Evolutionary conservation across 2,888 invertebrate genomes (phyloP).

Genomic region (Luperina testacea): DNA sequence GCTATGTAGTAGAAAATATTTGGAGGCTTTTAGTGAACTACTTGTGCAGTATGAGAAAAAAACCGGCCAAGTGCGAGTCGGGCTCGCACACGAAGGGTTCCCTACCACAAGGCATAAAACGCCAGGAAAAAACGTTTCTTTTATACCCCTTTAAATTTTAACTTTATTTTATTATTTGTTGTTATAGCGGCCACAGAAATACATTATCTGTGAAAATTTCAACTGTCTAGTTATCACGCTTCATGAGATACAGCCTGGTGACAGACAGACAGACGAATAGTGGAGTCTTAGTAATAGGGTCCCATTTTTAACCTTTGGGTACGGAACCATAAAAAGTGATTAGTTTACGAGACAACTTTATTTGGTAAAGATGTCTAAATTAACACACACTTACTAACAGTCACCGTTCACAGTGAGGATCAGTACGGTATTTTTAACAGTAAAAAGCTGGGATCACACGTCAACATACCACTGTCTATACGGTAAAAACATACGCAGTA

Average conservation of each 20-base stretch:
- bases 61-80: neutral
- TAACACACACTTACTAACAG: neutral
- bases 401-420: neutral
- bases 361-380: neutral
- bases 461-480: neutral
- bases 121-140: too few relatives aligned
- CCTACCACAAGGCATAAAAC: too few relatives aligned
- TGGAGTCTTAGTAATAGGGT: too few relatives aligned
- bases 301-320: too few relatives aligned
- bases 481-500: neutral
- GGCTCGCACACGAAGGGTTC: too few relatives aligned
- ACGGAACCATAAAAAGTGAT: neutral
- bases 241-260: too few relatives aligned
- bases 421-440: neutral
- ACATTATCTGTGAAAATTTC: too few relatives aligned
- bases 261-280: too few relatives aligned
- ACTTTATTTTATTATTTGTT: too few relatives aligned
- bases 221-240: too few relatives aligned
- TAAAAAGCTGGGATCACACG: constrained; percentile 12
- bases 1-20: constrained; percentile 4
- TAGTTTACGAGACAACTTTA: neutral
- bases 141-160: too few relatives aligned
- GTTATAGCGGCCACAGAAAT: too few relatives aligned
- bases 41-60: neutral
- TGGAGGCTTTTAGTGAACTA: constrained; percentile 10